phyloP scores from a whole-genome alignment of 2,888 invertebrate genomes.

The Polyommatus iphigenia region DNA sequence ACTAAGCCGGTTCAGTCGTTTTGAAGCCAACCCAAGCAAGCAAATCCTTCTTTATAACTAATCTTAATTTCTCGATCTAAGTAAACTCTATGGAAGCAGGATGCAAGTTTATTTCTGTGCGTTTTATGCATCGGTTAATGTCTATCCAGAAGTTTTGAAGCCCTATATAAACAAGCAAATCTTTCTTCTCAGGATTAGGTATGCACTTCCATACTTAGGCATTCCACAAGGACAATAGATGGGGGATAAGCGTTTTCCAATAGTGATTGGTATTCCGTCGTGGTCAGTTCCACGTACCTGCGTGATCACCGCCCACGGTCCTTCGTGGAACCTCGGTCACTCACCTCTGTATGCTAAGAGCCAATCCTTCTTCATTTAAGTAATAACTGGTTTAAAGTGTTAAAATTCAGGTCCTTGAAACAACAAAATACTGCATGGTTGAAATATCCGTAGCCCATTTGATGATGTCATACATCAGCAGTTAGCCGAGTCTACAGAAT shows the following conservation, averaged over 20 bases:
- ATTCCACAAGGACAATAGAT: conserved; percentile 2
- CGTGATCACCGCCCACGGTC: background rate
- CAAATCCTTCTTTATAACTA: too few species aligned
- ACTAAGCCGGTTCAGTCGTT: too few species aligned
- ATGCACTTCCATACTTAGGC: background rate
- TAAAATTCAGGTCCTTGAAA: background rate
- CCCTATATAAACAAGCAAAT: background rate
- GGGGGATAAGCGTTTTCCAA: conserved; percentile 9
- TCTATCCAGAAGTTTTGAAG: too few species aligned
- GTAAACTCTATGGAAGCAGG: background rate
- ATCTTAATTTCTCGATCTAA: too few species aligned
- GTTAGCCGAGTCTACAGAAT: too few species aligned
- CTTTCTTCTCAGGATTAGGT: background rate
- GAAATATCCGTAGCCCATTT: background rate
- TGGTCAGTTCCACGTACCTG: conserved; percentile 1
- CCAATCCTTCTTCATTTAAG: background rate
- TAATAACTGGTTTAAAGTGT: background rate
- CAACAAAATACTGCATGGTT: background rate
- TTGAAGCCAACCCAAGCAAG: too few species aligned
- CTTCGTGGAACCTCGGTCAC: background rate
- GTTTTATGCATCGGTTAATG: too few species aligned
- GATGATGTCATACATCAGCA: too few species aligned
- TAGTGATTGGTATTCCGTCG: conserved; percentile 13
- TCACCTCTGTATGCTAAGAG: background rate
- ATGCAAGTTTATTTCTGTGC: background rate